Percentiles rank a stretch among this genome's conserved stretches.
phyloP scores from a whole-genome alignment of 2,888 invertebrate genomes.

The Liposcelis brunnea region DNA sequence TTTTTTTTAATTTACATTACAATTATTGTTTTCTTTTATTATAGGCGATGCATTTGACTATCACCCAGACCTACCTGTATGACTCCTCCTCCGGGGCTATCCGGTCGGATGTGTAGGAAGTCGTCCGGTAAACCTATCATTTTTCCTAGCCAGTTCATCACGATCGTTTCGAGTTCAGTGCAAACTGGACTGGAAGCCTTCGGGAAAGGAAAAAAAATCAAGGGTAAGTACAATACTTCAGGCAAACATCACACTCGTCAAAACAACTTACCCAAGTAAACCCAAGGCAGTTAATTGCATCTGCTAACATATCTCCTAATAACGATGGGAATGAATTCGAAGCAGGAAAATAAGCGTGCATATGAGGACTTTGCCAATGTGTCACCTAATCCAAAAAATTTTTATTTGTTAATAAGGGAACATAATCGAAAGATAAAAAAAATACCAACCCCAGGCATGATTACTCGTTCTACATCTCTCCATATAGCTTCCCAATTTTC shows the following conservation, averaged over 20 bases:
- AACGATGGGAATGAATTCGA: slow-evolving; percentile 86
- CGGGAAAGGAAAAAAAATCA: slow-evolving; percentile 12
- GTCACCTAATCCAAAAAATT: slow-evolving; percentile 44
- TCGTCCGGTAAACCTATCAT: slow-evolving; percentile 87
- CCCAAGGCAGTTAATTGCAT: slow-evolving; percentile 83
- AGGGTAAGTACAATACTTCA: too few species aligned
- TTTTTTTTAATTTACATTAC: neutral
- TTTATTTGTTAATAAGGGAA: too few species aligned
- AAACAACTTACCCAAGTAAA: slow-evolving; percentile 79
- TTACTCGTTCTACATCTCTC: slow-evolving; percentile 76
- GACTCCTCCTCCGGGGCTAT: slow-evolving; percentile 74
- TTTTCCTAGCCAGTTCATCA: slow-evolving; percentile 97
- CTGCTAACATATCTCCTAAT: slow-evolving; percentile 89
- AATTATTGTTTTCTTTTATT: neutral
- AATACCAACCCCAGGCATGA: slow-evolving; percentile 85
- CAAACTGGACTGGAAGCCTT: slow-evolving; percentile 95
- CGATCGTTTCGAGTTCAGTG: slow-evolving; percentile 92
- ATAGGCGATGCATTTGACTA: slow-evolving; percentile 6
- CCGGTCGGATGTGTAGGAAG: slow-evolving; percentile 66
- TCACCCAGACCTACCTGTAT: slow-evolving; percentile 50
- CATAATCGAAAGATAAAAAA: too few species aligned
- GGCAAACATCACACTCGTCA: neutral
- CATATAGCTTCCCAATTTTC: slow-evolving; percentile 88
- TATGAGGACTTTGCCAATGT: slow-evolving; percentile 93
- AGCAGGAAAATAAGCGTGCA: slow-evolving; percentile 97